Percentiles rank a stretch among this genome's conserved stretches.
Evolutionary conservation across 2,888 invertebrate species (phyloP).

Genomic region (Diogma glabrata): DNA sequence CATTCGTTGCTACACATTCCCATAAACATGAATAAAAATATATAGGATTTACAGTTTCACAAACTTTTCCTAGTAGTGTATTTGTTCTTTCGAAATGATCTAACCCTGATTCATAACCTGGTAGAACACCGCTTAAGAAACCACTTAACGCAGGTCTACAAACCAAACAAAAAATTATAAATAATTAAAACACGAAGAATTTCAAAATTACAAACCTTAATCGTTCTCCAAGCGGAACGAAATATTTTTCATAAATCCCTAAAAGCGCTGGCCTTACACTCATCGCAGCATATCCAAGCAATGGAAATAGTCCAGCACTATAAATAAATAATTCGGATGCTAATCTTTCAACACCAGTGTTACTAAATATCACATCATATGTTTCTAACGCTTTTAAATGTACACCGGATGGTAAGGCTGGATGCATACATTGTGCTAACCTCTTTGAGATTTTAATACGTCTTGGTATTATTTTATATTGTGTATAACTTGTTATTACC

Average conservation of each 20-base stretch:
- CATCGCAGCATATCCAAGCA: constrained; percentile 80
- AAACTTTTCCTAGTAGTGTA: constrained; percentile 34
- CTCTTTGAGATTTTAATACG: constrained; percentile 81
- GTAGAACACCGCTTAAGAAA: constrained; percentile 72
- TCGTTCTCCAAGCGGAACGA: constrained; percentile 64
- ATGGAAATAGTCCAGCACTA: constrained; percentile 69
- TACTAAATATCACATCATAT: constrained; percentile 81
- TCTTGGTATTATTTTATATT: constrained; percentile 76
- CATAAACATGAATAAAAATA: constrained; percentile 82
- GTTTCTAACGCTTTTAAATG: constrained; percentile 85
- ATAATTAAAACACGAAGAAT: not conserved
- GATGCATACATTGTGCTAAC: constrained; percentile 88
- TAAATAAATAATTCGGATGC: constrained; percentile 77
- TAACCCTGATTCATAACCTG: constrained; percentile 77
- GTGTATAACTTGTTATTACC: constrained; percentile 67
- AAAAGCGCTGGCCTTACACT: constrained; percentile 73
- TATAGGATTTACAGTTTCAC: constrained; percentile 60
- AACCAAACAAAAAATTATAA: not conserved
- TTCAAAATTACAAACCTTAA: constrained; percentile 16
- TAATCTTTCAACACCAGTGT: constrained; percentile 68
- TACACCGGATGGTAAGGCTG: constrained; percentile 80
- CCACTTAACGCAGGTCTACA: constrained; percentile 70
- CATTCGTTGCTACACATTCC: constrained; percentile 74
- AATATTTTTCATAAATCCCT: constrained; percentile 76
- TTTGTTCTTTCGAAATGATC: constrained; percentile 66